phyloP scores from a whole-genome alignment of 2,888 invertebrate genomes.

The Pyralis farinalis region DNA sequence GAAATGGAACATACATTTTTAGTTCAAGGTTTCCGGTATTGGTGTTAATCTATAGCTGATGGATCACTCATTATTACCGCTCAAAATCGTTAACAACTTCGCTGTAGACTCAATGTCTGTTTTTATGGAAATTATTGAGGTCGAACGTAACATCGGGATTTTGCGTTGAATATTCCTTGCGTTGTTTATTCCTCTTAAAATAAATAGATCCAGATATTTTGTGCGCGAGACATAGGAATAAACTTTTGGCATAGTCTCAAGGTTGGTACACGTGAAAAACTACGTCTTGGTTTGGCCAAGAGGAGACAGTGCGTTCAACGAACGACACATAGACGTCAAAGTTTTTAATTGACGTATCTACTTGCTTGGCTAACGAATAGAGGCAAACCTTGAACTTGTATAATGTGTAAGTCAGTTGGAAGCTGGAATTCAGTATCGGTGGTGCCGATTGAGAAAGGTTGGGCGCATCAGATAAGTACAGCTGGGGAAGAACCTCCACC shows the following conservation, averaged over 20 bases:
- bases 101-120: conserved; percentile 1
- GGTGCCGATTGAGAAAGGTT: too few relatives aligned
- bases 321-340: conserved; percentile 47
- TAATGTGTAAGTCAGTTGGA: too few relatives aligned
- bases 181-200: conserved; percentile 50
- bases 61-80: conserved; percentile 3
- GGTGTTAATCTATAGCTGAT: conserved; percentile 18
- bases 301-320: conserved; percentile 52
- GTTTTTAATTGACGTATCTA: conserved; percentile 47
- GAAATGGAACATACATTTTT: too few relatives aligned
- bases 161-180: conserved; percentile 28
- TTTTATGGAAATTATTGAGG: neutral
- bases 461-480: too few relatives aligned
- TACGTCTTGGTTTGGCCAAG: conserved; percentile 73
- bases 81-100: conserved; percentile 4
- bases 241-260: conserved; percentile 74
- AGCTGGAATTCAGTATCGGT: too few relatives aligned
- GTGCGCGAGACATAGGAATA: conserved; percentile 49
- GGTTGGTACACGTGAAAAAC: conserved; percentile 60
- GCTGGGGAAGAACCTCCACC: too few relatives aligned
- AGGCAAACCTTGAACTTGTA: conserved; percentile 5
- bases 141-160: neutral
- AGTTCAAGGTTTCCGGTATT: conserved; percentile 25
- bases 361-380: conserved; percentile 11
- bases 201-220: conserved; percentile 45